These are phyloP conservation scores for Tetragnatha versicolor DNA, from an alignment of 1,140 invertebrate species.

Conservation along the genomic window DNA sequence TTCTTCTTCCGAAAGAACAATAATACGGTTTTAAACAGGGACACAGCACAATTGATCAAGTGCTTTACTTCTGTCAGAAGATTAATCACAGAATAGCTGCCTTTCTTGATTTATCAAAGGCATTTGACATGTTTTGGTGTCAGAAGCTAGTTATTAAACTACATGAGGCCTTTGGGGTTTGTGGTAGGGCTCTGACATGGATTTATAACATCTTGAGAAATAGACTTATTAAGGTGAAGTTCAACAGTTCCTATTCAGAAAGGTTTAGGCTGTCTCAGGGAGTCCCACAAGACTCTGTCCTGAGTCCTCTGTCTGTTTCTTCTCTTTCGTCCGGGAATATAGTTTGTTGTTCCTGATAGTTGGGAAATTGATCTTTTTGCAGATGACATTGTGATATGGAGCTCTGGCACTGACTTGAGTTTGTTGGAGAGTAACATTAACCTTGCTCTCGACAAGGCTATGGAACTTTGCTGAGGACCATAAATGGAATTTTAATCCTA, in stretches of 20 bases:
- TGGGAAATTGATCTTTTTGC: not conserved
- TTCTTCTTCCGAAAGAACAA: too few relatives aligned
- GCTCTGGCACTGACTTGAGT: not conserved
- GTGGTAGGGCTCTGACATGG: too few relatives aligned
- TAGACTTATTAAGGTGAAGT: not conserved
- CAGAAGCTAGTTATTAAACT: too few relatives aligned
- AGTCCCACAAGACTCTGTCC: conserved; percentile 1
- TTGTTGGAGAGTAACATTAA: not conserved
- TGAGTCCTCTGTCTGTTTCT: not conserved
- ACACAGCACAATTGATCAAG: too few relatives aligned
- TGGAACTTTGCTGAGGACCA: not conserved
- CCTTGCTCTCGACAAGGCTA: not conserved
- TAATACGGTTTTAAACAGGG: too few relatives aligned
- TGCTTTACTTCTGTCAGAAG: too few relatives aligned
- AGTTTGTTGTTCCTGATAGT: not conserved
- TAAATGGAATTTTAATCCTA: not conserved
- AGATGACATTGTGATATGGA: conserved; percentile 7
- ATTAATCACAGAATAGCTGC: too few relatives aligned
- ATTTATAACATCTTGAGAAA: too few relatives aligned
- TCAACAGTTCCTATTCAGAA: not conserved
- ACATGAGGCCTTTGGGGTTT: too few relatives aligned
- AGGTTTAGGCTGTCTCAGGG: not conserved
- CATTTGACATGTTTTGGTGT: too few relatives aligned
- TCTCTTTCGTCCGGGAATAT: not conserved
- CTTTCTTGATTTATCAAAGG: too few relatives aligned